These are phyloP conservation scores for Xestia sexstrigata DNA, from an alignment of 2,888 invertebrate species.

Conservation along the genomic window DNA sequence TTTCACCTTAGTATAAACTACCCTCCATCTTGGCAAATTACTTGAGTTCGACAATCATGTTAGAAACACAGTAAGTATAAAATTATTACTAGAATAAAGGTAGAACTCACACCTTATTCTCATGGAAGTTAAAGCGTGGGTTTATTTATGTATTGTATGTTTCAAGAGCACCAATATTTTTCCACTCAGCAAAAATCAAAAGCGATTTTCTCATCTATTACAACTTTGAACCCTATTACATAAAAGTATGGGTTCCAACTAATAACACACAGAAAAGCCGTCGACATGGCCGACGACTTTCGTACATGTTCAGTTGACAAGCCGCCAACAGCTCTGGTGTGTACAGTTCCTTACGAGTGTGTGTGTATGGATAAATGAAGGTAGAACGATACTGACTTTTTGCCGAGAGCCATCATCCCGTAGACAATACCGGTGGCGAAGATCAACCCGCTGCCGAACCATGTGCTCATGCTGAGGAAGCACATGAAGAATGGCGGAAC, in stretches of 20 bases:
- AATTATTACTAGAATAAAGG: neutral
- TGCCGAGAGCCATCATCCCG: slow-evolving; percentile 98
- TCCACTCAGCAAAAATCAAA: neutral
- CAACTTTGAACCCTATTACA: neutral
- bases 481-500: slow-evolving; percentile 95
- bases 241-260: neutral
- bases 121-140: neutral
- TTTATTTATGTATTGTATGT: neutral
- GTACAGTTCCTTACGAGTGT: neutral
- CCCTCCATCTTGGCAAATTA: slow-evolving; percentile 7
- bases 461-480: slow-evolving; percentile 92
- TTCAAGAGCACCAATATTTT: neutral
- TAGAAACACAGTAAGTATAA: slow-evolving; percentile 1
- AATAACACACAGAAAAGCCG: neutral
- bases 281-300: neutral
- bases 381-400: slow-evolving; percentile 94
- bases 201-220: neutral
- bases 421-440: slow-evolving; percentile 97
- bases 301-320: neutral
- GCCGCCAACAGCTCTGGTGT: neutral
- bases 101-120: neutral
- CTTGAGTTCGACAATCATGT: slow-evolving; percentile 7
- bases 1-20: slow-evolving; percentile 11
- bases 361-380: neutral
- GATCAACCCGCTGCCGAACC: slow-evolving; percentile 97